These are phyloP conservation scores for Cephalopachus bancanus DNA, from an alignment of 2,797 vertebrate genomes.

Conservation along the genomic window DNA sequence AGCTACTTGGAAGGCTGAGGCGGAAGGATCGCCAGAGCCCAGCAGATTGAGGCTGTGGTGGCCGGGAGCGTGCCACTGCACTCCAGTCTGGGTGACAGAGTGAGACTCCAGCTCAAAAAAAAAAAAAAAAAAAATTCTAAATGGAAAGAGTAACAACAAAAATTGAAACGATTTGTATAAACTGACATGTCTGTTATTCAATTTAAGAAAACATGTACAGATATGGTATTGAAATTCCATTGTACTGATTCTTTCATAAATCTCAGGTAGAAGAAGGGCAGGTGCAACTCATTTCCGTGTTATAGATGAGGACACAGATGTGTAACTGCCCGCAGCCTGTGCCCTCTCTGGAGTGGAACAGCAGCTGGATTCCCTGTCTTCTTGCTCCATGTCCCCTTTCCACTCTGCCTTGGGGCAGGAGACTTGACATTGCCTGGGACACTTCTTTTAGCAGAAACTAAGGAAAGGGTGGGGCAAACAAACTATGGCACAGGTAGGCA, in stretches of 20 bases:
- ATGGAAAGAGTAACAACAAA: background rate
- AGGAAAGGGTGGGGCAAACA: background rate
- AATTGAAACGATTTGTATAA: background rate
- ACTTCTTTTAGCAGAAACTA: background rate
- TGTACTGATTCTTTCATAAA: background rate
- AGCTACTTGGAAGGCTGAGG: too few species aligned
- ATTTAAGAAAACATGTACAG: background rate
- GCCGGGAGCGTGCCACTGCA: too few species aligned
- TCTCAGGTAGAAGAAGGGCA: background rate
- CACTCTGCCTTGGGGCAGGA: background rate
- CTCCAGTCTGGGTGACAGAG: too few species aligned
- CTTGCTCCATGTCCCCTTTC: background rate
- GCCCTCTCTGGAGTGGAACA: background rate
- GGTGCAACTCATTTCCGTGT: background rate
- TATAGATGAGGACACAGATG: background rate
- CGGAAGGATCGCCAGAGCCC: too few species aligned
- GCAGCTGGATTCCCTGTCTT: background rate
- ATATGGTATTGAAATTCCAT: accelerated
- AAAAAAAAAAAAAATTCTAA: background rate
- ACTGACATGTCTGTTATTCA: background rate
- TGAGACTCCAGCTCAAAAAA: too few species aligned
- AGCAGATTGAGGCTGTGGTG: too few species aligned
- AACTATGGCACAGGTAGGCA: too few species aligned
- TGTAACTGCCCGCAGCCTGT: background rate
- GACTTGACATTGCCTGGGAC: background rate